Evolutionary conservation across 1,140 invertebrate species (phyloP), one percentile per base, ranked within the genome.

Genomic region (Macrocentrus cingulum): DNA sequence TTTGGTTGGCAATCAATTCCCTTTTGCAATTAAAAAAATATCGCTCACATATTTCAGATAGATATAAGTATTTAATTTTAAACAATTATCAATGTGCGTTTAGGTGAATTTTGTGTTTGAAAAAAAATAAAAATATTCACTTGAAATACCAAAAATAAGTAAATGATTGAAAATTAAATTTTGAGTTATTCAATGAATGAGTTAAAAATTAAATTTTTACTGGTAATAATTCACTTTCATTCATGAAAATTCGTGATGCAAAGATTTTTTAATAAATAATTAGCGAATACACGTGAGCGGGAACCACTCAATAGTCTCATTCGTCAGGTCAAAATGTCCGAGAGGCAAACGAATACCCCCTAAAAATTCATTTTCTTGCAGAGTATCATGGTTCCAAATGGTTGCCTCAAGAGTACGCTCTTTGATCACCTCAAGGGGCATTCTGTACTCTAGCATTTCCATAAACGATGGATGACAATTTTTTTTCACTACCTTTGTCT

Each of bases 381-480:
- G 76, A 9, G 91, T 87, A 76, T 97, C 95, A 71, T 96, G 91
- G 73, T 94, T 91, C 95, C 95, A 97, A 11, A 98, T 89, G 0
- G 94, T 95, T 0, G 95, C 92, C 80, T 97, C 91, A 11, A 98
- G 78, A 3, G 83, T 85, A 49, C 89, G 83, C 50, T 83, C 80
- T 63, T 85, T 84, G 1, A 98, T 84, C 25, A 91, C 85, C 49
- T 95, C 91, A 37, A 95, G 68, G 1, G 91, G 86, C 80, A 97
- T 86, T 62, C 91, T 83, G 70, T 96, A 97, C 67, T 94, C 91
- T 67, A 97, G 80, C 90, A 95, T 95, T 86, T 98, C 95, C 93
- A 98, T 98, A 79, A 95, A 99, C 19, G 93, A 95, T 5, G 95
- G 95, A 81, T 97, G 92, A 71, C 91, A 93, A 71, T 91, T 95